Evolutionary conservation across 2,888 invertebrate species (phyloP), one percentile per base, ranked within the genome.

Genomic region (Tanypteryx hageni): DNA sequence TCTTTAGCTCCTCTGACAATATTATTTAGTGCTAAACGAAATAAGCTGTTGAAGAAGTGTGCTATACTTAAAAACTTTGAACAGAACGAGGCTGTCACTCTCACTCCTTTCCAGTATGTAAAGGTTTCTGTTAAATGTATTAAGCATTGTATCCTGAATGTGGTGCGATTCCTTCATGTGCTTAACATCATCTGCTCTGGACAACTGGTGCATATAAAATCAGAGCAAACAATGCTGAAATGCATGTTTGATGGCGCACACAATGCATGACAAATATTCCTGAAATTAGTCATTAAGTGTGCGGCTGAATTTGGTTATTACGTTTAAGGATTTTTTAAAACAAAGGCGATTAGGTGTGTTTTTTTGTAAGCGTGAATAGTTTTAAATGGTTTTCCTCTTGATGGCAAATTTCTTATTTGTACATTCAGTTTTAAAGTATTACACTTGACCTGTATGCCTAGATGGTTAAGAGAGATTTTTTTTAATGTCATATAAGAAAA

Each of bases 121-220:
- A 44, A 64, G 64, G 56, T 61, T n/a, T 68, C 44, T 89, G 56
- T 89, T 83, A 44, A 56, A n/a, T 27, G 27, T 76, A 27, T 27
- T 27, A 22, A 27, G 27, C 27, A 13, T 27, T 89, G 89, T 89
- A 64, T 61, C 14, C 31, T 89, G 27, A 61, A 89, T 68, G 44
- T 89, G 89, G 89, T 89, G 89, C 89, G 64, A 68, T 89, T 44
- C 61, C 44, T 89, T 89, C 89, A n/a, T 64, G 64, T 64, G 89
- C 89, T 89, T 89, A 44, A 89, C 44, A 64, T 89, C 18, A 89
- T 68, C 64, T 89, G 89, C 86, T 86, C 31, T 61, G 86, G n/a
- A 64, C 27, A 61, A 44, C 44, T 64, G 89, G 31, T 61, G n/a
- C 61, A 44, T 61, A 44, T 44, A 89, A 64, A 13, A 31, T 16